Percentiles rank a stretch among this genome's conserved stretches.
Evolutionary conservation across 2,797 vertebrate genomes (phyloP).

Genomic region (Pseudochirops corinnae): DNA sequence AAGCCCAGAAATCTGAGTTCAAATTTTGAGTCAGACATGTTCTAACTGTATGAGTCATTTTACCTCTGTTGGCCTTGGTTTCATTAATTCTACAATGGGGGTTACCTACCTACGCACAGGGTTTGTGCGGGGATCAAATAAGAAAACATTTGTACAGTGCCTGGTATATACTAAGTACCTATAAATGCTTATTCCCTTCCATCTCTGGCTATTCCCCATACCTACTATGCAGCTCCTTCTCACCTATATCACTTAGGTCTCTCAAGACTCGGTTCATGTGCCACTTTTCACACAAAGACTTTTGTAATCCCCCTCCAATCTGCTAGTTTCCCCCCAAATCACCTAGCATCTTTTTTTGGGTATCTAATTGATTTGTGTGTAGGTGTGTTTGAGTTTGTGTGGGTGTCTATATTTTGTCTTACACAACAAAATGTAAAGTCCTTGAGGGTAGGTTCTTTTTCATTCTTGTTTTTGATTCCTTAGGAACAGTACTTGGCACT

Average conservation of each 20-base stretch:
- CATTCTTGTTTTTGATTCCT: background rate
- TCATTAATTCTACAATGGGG: background rate
- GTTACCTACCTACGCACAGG: background rate
- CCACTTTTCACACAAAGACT: background rate
- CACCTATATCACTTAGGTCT: background rate
- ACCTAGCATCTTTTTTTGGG: background rate
- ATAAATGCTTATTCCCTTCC: background rate
- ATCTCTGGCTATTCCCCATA: background rate
- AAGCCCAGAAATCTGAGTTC: background rate
- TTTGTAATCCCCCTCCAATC: background rate
- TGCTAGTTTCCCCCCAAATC: background rate
- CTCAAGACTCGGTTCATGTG: background rate
- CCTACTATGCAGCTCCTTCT: background rate
- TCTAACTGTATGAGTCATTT: background rate
- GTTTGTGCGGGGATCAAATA: background rate
- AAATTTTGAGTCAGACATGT: background rate
- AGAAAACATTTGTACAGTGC: background rate
- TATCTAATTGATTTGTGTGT: background rate
- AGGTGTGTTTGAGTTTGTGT: background rate
- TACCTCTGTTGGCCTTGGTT: background rate
- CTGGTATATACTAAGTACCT: background rate
- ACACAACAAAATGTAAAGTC: background rate
- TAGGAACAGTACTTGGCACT: background rate
- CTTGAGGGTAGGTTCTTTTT: background rate
- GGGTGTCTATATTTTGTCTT: background rate